Conservation (phyloP, 2,888 invertebrate genomes). For the Branchellion lobata region DNA sequence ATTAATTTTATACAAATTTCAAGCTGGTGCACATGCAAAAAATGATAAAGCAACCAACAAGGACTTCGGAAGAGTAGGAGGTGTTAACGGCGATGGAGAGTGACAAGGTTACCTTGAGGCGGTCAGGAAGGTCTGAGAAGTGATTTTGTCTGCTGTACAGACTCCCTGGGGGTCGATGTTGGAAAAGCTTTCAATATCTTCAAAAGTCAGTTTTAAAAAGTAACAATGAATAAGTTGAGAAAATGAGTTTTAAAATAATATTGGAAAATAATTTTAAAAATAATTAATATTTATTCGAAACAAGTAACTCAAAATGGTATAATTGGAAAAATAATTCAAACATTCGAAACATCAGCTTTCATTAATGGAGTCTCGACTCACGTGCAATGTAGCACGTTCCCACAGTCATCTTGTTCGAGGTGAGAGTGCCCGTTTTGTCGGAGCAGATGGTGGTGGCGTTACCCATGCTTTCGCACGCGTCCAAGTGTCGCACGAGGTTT, state of each 20-base stretch:
- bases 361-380: too few relatives aligned
- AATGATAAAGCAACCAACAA: background rate
- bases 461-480: constrained; percentile 44
- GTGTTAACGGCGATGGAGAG: constrained; percentile 41
- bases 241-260: too few relatives aligned
- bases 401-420: constrained; percentile 40
- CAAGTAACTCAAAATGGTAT: background rate
- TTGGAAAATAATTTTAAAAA: too few relatives aligned
- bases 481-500: constrained; percentile 42
- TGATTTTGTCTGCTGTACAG: constrained; percentile 2
- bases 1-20: background rate
- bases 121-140: constrained; percentile 31
- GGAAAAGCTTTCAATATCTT: too few relatives aligned
- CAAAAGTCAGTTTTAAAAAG: too few relatives aligned
- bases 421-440: constrained; percentile 44
- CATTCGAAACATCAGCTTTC: too few relatives aligned
- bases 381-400: constrained; percentile 38
- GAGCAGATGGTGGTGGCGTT: constrained; percentile 44
- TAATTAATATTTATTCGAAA: too few relatives aligned
- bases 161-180: too few relatives aligned
- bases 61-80: constrained; percentile 27
- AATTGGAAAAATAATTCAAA: constrained; percentile 3
- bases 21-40: background rate
- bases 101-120: background rate
- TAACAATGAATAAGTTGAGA: too few relatives aligned